phyloP scores from a whole-genome alignment of 2,888 invertebrate species.

The Drosophila nigricruria region DNA sequence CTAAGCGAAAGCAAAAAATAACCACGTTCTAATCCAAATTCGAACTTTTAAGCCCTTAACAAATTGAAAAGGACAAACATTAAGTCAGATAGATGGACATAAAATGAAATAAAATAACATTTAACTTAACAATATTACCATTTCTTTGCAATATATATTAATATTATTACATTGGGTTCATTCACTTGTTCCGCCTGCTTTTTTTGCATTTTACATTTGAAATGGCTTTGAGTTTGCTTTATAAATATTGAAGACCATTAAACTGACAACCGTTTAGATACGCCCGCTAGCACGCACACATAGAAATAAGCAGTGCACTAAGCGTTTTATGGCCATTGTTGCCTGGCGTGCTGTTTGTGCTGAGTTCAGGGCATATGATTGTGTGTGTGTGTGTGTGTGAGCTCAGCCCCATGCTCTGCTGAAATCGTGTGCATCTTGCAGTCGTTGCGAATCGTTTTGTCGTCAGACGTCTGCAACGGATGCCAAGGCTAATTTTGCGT shows the following conservation, averaged over 20 bases:
- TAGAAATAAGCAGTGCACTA: conserved; percentile 26
- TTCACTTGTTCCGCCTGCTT: conserved; percentile 42
- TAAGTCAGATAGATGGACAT: too few relatives aligned
- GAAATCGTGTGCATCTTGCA: conserved; percentile 54
- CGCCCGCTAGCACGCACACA: conserved; percentile 12
- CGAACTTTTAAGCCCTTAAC: too few relatives aligned
- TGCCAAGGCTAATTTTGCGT: conserved; percentile 77
- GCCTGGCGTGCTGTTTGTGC: conserved; percentile 28
- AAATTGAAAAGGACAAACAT: too few relatives aligned
- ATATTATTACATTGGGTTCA: conserved; percentile 25
- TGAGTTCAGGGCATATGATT: conserved; percentile 34
- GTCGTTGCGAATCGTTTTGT: conserved; percentile 61
- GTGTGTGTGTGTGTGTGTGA: not conserved
- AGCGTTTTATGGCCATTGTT: conserved; percentile 66
- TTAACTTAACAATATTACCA: conserved; percentile 28
- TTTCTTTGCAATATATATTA: conserved; percentile 31
- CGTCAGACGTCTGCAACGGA: conserved; percentile 71
- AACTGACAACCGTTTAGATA: conserved; percentile 48
- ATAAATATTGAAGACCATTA: conserved; percentile 72
- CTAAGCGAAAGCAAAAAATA: too few relatives aligned
- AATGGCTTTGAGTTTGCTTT: conserved; percentile 54
- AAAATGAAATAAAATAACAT: too few relatives aligned
- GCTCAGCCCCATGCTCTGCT: conserved; percentile 34
- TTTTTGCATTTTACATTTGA: conserved; percentile 32
- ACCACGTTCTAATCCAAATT: too few relatives aligned